Evolutionary conservation across 1,140 invertebrate genomes (phyloP), one percentile per base, ranked within the genome.

Genomic region (Lethocerus indicus): DNA sequence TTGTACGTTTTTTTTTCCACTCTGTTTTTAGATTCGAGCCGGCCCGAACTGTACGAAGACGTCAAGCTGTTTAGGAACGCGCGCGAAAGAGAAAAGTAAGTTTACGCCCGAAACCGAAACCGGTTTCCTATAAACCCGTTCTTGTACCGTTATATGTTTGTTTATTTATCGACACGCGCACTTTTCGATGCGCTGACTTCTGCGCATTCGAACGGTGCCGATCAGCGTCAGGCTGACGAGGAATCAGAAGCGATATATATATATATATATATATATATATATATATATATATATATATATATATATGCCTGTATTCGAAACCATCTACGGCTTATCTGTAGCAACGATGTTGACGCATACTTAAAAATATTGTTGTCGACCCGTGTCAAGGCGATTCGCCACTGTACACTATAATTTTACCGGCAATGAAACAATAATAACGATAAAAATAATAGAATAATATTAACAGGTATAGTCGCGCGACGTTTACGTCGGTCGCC

Each of bases 11-110:
- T 1, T 27, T 40, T 36, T 27, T 21, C 21, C 25, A 13, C 36
- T 16, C 26, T 24, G 47, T 44, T 50, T 53, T 24, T 42, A 58
- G 63, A 68, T 59, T 65, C 71, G 53, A 79, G 78, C 65, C 65
- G 81, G 36, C 81, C 86, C 12, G 88, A 93, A 60, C 66, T 93
- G 0, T 88, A 84, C 59, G 89, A 93, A 67, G 89, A 97, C 70
- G 86, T 96, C 0, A 94, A 93, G 64, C 67, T 96, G 0, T 92
- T 87, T 59, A 82, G 86, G 63, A 94, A 90, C 75, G 84, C 90
- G 6, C 73, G 90, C 56, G 92, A 97, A 69, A 75, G 93, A 61
- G 92, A 96, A 71, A 94, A 91, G 73, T 88, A 72, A 70, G 73
- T 64, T 25, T 44, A 43, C 36, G 14, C 14, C 18, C 24, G 42